Evolutionary conservation across 2,797 vertebrate genomes (phyloP), one percentile per base, ranked within the genome.

Genomic region (Manis javanica): DNA sequence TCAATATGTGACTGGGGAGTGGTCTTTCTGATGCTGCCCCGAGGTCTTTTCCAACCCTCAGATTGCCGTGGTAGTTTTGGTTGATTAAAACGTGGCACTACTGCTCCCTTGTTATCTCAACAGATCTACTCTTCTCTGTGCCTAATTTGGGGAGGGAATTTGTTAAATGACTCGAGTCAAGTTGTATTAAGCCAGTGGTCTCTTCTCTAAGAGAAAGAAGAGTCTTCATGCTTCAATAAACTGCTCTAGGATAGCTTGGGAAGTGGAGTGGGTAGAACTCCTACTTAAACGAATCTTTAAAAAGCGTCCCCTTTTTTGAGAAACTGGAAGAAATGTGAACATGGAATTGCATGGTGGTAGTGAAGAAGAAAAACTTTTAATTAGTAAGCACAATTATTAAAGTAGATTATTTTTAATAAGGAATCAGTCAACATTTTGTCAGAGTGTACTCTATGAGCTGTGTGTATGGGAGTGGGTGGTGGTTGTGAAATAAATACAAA

Each of bases 401-500:
- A 85, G 39, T 94, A 87, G 42, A 12, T 94, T 0, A 82, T 86
- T 49, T 96, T 61, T 51, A 91, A 5, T 68, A 77, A 68, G 19
- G 74, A 53, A 83, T 74, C 18, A 93, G 23, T 86, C 31, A 81
- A n/a, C 39, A 66, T 83, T 84, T 81, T 91, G n/a, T 81, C 59
- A 31, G 16, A 63, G n/a, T 82, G n/a, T 63, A 79, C 21, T 71
- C 49, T 93, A 0, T 89, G 61, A 95, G 9, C 24, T 92, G 5
- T 78, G 4, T 64, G 46, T 68, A 8, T 68, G 24, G 57, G 37
- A 37, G 61, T 90, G 51, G 42, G 18, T 71, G 31, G 57, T 82
- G 42, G 29, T 87, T 69, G 23, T 95, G 51, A 89, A 89, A 72
- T 39, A 95, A 61, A 68, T 86, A 55, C 34, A 96, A 78, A 69